These are phyloP conservation scores for Dendrolimus kikuchii DNA, from an alignment of 1,140 invertebrate genomes.

Conservation along the genomic window DNA sequence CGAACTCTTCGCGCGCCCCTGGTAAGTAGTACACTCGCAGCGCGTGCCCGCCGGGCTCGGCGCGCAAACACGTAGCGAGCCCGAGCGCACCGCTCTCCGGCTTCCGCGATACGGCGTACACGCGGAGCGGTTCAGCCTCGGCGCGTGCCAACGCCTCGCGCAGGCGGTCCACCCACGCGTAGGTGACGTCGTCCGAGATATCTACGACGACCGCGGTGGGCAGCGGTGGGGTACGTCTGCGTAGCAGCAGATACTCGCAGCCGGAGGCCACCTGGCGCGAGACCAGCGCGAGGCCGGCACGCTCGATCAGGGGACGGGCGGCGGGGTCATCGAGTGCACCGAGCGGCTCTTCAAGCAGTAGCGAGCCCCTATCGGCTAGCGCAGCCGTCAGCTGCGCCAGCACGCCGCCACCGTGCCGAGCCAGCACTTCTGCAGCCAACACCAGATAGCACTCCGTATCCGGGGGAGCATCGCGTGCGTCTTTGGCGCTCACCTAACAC, in stretches of 20 bases:
- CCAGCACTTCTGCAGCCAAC: conserved; percentile 75
- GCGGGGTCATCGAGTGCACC: conserved; percentile 69
- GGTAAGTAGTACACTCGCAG: conserved; percentile 81
- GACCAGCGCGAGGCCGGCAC: conserved; percentile 67
- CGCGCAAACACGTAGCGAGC: conserved; percentile 89
- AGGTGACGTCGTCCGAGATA: conserved; percentile 79
- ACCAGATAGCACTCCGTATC: conserved; percentile 79
- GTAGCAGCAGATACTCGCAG: conserved; percentile 75
- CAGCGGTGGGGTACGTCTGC: conserved; percentile 58
- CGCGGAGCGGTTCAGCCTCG: conserved; percentile 73
- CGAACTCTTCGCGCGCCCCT: conserved; percentile 77
- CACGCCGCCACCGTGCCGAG: conserved; percentile 64
- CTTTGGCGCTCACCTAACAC: conserved; percentile 40
- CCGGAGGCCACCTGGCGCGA: conserved; percentile 73
- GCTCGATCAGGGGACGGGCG: conserved; percentile 38
- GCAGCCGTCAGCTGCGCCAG: conserved; percentile 75
- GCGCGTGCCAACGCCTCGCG: conserved; percentile 79
- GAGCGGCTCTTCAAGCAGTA: conserved; percentile 82
- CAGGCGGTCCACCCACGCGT: conserved; percentile 86
- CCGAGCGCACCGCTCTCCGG: conserved; percentile 82
- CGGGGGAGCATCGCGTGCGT: conserved; percentile 67
- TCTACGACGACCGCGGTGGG: conserved; percentile 68
- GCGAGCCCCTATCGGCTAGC: conserved; percentile 81
- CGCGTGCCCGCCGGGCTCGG: conserved; percentile 85
- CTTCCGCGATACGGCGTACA: conserved; percentile 77